These are phyloP conservation scores for Thymelicus lineola DNA, from an alignment of 2,888 invertebrate genomes.

Conservation along the genomic window DNA sequence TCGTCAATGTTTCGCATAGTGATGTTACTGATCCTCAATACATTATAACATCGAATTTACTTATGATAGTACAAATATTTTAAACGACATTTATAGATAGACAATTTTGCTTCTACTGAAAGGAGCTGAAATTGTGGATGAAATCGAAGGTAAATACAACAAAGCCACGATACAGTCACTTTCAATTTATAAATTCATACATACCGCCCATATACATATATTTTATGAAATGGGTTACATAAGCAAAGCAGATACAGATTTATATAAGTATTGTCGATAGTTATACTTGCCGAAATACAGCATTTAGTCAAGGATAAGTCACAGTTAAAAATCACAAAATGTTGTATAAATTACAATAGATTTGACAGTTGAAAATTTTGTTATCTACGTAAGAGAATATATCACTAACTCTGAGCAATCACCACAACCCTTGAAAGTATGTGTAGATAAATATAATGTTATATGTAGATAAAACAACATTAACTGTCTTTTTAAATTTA, in stretches of 20 bases:
- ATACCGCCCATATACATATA: background rate
- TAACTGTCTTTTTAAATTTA: background rate
- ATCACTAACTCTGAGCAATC: constrained; percentile 30
- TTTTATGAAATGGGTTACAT: background rate
- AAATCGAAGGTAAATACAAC: background rate
- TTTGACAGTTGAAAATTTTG: background rate
- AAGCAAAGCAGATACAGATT: constrained; percentile 1
- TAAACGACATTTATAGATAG: constrained; percentile 5
- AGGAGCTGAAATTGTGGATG: background rate
- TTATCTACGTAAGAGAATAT: constrained; percentile 11
- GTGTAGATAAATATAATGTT: constrained; percentile 9
- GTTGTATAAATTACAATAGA: background rate
- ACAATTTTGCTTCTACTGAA: background rate
- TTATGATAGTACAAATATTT: background rate
- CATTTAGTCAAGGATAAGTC: constrained; percentile 24
- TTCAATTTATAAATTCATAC: background rate
- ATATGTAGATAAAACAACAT: background rate
- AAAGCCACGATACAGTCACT: background rate
- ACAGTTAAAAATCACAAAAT: constrained; percentile 20
- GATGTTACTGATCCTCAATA: background rate
- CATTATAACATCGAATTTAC: constrained; percentile 8
- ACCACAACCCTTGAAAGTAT: constrained; percentile 25
- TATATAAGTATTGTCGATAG: constrained; percentile 26
- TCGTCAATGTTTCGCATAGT: constrained; percentile 11
- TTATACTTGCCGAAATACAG: constrained; percentile 22